phyloP scores from a whole-genome alignment of 2,888 invertebrate species.

The Operophtera brumata region DNA sequence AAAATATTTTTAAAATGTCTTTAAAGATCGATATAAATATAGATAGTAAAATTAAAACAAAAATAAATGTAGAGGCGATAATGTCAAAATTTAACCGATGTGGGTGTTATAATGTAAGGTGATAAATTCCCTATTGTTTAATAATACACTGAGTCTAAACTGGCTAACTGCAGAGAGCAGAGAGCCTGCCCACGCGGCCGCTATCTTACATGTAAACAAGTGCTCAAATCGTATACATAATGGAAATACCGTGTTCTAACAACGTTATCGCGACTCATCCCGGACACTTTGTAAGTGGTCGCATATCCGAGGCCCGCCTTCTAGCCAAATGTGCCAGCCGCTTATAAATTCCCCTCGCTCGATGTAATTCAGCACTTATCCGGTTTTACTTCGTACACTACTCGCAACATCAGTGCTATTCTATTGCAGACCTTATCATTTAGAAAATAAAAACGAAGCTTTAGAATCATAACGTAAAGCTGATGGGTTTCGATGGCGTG shows the following conservation, averaged over 20 bases:
- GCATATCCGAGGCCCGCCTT: constrained; percentile 61
- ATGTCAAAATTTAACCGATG: constrained; percentile 4
- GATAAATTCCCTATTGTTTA: constrained; percentile 39
- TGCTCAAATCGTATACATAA: constrained; percentile 81
- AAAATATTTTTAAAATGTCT: constrained; percentile 13
- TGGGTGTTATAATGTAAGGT: constrained; percentile 1
- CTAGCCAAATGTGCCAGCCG: constrained; percentile 47
- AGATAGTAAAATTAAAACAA: constrained; percentile 1
- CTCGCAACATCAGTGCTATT: constrained; percentile 37
- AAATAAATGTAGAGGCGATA: constrained; percentile 2
- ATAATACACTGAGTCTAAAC: constrained; percentile 35
- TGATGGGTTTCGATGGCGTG: constrained; percentile 29
- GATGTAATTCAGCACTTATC: constrained; percentile 64
- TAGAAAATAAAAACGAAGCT: constrained; percentile 53
- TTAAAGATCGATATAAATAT: constrained; percentile 7
- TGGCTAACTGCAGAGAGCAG: constrained; percentile 57
- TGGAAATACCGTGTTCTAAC: constrained; percentile 81
- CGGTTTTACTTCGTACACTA: constrained; percentile 43
- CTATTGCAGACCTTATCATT: constrained; percentile 36
- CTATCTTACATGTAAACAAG: constrained; percentile 78
- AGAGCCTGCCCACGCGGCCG: constrained; percentile 52
- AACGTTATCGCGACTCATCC: constrained; percentile 79
- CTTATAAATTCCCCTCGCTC: constrained; percentile 56
- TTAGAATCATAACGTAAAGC: constrained; percentile 33
- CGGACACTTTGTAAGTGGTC: constrained; percentile 79